Base-by-base conservation (phyloP, 2,888 invertebrate species). In the Drosophila mimica region DNA sequence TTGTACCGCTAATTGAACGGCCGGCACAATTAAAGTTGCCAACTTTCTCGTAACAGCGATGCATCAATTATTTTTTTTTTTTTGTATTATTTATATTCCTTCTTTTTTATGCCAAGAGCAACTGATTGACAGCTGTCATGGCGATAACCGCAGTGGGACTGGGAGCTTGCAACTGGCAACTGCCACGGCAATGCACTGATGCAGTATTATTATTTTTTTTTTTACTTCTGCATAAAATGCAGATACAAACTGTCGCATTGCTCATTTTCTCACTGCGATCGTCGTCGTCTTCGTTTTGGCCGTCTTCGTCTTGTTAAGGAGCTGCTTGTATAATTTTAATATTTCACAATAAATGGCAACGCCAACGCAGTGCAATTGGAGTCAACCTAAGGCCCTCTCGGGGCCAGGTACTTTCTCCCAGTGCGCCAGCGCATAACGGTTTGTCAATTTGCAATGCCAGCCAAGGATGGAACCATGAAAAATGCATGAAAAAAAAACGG, bases 91-190 rank as follows among this genome's bases (percentile, higher is more conserved):
- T 53, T 62, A 43, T 36, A 59, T 51, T 49, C 46, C 40, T 17
- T 17, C 6, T 5, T 60, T 60, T 54, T n/a, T 57, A 31, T 36
- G 56, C 25, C 57, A 56, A 60, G 33, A 58, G 46, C 60, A 64
- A 66, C 49, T 85, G 84, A 89, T 88, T 89, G 89, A 91, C 89
- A 88, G 91, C 89, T 89, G 89, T 89, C 89, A 90, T 68, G 88
- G 76, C 81, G 91, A 89, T 91, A 90, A 85, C 88, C 82, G 84
- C 89, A 73, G 59, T 77, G 88, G 88, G 89, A 85, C 83, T 74
- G 74, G 46, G 30, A 60, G 72, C 56, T 67, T 58, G 25, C 51
- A 31, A 48, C 58, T 70, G 46, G 62, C 28, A 34, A 46, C 31
- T 63, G 38, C 70, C 64, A 60, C 49, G 69, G 67, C 57, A 62